phyloP scores from a whole-genome alignment of 2,888 invertebrate genomes.

The Megastigmus dorsalis region DNA sequence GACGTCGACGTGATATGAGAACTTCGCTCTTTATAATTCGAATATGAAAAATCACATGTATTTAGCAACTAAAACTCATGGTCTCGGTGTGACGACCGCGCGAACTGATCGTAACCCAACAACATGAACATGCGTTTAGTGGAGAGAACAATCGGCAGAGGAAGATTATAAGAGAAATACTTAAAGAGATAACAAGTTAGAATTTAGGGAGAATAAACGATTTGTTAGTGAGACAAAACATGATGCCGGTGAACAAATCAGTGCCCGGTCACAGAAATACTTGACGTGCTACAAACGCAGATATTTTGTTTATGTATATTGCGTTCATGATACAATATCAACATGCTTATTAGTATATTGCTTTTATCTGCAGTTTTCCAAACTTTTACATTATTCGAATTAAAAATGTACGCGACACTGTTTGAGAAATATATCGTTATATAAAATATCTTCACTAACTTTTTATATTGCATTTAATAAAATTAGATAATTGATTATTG shows the following conservation, averaged over 20 bases:
- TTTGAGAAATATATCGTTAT: neutral
- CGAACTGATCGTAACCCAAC: neutral
- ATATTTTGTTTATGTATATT: too few relatives aligned
- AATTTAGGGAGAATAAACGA: neutral
- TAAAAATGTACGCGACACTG: neutral
- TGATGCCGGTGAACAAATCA: neutral
- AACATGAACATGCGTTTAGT: slow-evolving; percentile 35
- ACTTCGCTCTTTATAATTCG: slow-evolving; percentile 1
- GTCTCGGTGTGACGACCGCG: slow-evolving; percentile 5
- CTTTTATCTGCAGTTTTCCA: too few relatives aligned
- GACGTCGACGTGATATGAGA: slow-evolving; percentile 29
- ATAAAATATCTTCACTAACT: too few relatives aligned
- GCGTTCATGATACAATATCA: too few relatives aligned
- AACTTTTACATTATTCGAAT: too few relatives aligned
- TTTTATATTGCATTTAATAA: too few relatives aligned
- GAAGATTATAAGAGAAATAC: too few relatives aligned
- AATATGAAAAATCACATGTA: neutral
- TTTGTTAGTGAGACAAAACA: slow-evolving; percentile 11
- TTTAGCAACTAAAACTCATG: neutral
- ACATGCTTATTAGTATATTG: too few relatives aligned
- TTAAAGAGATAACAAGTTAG: neutral
- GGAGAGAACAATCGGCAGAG: slow-evolving; percentile 40
- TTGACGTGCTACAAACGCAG: too few relatives aligned
- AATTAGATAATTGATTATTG: too few relatives aligned
- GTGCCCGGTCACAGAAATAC: too few relatives aligned